Evolutionary conservation across 1,140 invertebrate species (phyloP).

Genomic region (Archegozetes longisetosus): DNA sequence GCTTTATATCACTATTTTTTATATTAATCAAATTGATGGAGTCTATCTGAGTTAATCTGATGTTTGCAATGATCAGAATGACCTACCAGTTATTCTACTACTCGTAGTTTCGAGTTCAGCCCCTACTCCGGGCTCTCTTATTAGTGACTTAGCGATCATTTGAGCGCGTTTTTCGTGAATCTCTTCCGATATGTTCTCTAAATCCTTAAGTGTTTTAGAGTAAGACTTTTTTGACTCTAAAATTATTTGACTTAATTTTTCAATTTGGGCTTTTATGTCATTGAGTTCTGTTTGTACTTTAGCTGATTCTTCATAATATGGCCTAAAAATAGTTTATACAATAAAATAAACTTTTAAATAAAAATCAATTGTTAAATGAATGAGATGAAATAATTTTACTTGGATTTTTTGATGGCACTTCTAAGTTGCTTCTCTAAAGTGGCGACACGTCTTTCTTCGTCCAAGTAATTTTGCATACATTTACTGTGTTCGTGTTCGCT

Average conservation of each 20-base stretch:
- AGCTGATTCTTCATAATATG: constrained; percentile 37
- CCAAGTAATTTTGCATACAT: constrained; percentile 35
- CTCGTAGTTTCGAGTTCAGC: constrained; percentile 39
- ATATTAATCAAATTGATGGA: too few species aligned
- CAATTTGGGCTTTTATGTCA: constrained; percentile 25
- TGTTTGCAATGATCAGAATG: too few species aligned
- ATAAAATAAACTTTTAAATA: constrained; percentile 5
- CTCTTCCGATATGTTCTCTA: constrained; percentile 40
- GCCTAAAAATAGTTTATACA: constrained; percentile 26
- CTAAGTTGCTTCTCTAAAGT: constrained; percentile 56
- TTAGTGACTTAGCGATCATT: constrained; percentile 28
- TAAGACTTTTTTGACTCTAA: constrained; percentile 32
- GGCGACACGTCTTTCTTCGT: constrained; percentile 33
- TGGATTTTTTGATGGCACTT: constrained; percentile 56
- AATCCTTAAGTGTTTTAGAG: constrained; percentile 30
- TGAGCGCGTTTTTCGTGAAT: constrained; percentile 32
- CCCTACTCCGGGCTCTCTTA: constrained; percentile 73
- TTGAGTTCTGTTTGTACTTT: constrained; percentile 30
- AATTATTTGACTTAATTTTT: constrained; percentile 33
- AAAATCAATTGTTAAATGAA: neutral
- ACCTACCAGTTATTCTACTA: too few species aligned
- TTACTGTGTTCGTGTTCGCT: constrained; percentile 68
- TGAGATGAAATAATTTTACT: constrained; percentile 18
- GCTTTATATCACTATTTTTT: too few species aligned
- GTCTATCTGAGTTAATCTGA: too few species aligned